Conservation (phyloP, 2,113 vertebrate species). For the Oryzias woworae region DNA sequence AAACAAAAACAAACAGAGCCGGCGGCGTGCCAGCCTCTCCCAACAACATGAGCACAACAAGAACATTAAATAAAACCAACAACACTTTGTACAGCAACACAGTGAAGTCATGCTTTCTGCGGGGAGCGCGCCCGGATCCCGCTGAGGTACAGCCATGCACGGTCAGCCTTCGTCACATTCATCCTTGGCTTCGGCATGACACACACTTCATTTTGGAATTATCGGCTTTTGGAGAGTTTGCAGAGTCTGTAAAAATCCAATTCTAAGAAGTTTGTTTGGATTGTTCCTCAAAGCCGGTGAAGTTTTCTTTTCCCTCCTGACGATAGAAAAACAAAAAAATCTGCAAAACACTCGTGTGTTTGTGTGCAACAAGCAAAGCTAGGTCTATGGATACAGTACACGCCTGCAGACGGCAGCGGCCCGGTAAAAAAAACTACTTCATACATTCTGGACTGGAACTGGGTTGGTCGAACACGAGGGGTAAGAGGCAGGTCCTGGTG, state of each 20-base stretch:
- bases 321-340: conserved; percentile 43
- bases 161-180: conserved; percentile 67
- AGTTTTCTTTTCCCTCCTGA: conserved; percentile 21
- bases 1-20: conserved; percentile 11
- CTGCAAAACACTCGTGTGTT: conserved; percentile 34
- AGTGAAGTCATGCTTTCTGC: conserved; percentile 18
- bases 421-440: conserved; percentile 45
- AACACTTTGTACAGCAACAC: conserved; percentile 24
- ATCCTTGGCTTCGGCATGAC: conserved; percentile 22
- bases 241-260: background rate
- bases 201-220: conserved; percentile 60
- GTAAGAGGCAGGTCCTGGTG: conserved; percentile 46
- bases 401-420: conserved; percentile 17
- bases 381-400: conserved; percentile 60
- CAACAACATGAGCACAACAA: conserved; percentile 8
- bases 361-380: conserved; percentile 50
- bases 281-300: conserved; percentile 33
- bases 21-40: conserved; percentile 28
- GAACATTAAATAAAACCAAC: conserved; percentile 18
- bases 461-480: conserved; percentile 34
- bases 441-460: conserved; percentile 68
- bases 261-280: background rate
- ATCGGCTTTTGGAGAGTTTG: conserved; percentile 57
- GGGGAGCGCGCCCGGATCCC: conserved; percentile 28
- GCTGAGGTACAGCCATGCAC: conserved; percentile 67